Conservation (phyloP, 2,888 invertebrate species). For the Brenthis daphne region DNA sequence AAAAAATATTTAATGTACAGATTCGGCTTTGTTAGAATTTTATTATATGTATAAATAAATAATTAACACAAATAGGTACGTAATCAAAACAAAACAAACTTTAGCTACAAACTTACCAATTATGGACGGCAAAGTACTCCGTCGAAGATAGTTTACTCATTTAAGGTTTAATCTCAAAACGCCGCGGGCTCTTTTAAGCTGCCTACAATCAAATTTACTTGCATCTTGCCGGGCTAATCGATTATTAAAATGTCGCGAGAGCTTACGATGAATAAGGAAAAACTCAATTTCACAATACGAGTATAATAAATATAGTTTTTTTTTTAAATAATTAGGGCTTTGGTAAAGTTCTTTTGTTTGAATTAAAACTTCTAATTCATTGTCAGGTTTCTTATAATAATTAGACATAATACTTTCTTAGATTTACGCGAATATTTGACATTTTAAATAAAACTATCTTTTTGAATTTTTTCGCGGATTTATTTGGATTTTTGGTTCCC, state of each 20-base stretch:
- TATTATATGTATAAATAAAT: no score
- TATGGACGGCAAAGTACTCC: not conserved
- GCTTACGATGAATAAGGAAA: not conserved
- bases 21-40: no score
- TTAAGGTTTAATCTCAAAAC: slow-evolving; percentile 42
- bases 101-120: not conserved
- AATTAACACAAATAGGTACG: no score
- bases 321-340: not conserved
- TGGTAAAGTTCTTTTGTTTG: not conserved
- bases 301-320: not conserved
- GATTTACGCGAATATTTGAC: no score
- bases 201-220: slow-evolving; percentile 41
- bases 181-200: slow-evolving; percentile 39
- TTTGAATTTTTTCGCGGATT: no score
- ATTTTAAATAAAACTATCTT: no score
- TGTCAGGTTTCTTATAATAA: no score
- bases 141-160: slow-evolving; percentile 34
- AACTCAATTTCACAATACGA: not conserved
- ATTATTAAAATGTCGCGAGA: slow-evolving; percentile 29
- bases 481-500: no score
- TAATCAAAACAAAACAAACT: not conserved
- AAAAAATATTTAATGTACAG: no score
- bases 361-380: no score
- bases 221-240: slow-evolving; percentile 39
- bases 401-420: no score